These are phyloP conservation scores for Spilarctia lutea DNA, from an alignment of 2,888 invertebrate genomes.

Conservation along the genomic window DNA sequence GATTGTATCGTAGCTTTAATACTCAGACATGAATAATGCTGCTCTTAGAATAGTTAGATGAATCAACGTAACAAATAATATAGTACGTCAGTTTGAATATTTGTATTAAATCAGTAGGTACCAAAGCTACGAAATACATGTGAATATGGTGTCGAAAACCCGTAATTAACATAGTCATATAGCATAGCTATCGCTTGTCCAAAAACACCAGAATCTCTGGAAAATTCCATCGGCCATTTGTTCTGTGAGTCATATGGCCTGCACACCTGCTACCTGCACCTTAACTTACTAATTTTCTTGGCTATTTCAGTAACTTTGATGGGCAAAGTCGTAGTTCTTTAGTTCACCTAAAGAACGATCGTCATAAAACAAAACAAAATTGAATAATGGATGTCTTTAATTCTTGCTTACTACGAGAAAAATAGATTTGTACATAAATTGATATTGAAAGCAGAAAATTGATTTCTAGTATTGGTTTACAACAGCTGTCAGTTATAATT, in stretches of 20 bases:
- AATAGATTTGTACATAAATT: neutral
- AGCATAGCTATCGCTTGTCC: too few species aligned
- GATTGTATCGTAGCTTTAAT: constrained; percentile 13
- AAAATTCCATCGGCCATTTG: too few species aligned
- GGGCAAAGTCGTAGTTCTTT: too few species aligned
- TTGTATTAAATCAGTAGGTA: neutral
- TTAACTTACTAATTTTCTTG: too few species aligned
- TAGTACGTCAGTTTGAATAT: neutral
- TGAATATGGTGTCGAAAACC: neutral
- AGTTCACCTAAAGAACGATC: too few species aligned
- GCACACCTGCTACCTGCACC: too few species aligned
- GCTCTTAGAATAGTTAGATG: neutral
- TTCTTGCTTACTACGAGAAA: neutral
- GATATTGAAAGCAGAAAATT: neutral
- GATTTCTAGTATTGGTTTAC: neutral
- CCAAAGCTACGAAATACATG: neutral
- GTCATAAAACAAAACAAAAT: too few species aligned
- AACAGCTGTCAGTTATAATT: neutral
- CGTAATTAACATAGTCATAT: neutral
- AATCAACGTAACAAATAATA: neutral
- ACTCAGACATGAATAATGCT: neutral
- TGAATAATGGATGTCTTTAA: too few species aligned
- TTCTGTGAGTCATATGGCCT: too few species aligned
- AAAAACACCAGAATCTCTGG: too few species aligned
- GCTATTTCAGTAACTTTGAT: neutral